Percentiles rank a stretch among this genome's conserved stretches.
These are phyloP conservation scores for Cremastinae sp. DNA, from an alignment of 2,888 invertebrate species.

Conservation along the genomic window DNA sequence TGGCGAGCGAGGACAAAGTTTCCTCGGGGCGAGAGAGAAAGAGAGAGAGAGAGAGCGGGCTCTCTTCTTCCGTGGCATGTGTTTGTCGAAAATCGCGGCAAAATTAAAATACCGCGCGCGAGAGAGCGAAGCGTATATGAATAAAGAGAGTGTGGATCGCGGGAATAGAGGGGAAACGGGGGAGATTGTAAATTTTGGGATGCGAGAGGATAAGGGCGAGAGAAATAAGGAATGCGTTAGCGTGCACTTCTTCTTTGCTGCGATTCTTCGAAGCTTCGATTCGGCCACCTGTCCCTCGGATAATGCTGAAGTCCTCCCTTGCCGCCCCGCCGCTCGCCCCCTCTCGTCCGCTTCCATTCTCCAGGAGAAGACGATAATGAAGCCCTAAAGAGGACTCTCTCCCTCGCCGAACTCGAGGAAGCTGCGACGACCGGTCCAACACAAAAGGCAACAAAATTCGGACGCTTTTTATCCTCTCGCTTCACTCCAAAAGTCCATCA, in stretches of 20 bases:
- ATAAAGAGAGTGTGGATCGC: neutral
- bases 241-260: slow-evolving; percentile 23
- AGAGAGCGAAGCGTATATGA: slow-evolving; percentile 7
- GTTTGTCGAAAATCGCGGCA: slow-evolving; percentile 43
- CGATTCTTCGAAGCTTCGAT: slow-evolving; percentile 39
- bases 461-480: no score
- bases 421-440: slow-evolving; percentile 31
- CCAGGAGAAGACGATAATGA: slow-evolving; percentile 49
- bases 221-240: slow-evolving; percentile 27
- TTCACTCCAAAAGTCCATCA: no score
- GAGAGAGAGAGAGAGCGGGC: neutral
- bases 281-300: slow-evolving; percentile 44
- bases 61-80: slow-evolving; percentile 42
- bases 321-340: slow-evolving; percentile 9
- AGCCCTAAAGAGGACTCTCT: slow-evolving; percentile 58
- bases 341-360: neutral
- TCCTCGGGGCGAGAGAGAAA: slow-evolving; percentile 24
- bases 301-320: slow-evolving; percentile 16
- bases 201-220: neutral
- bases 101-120: slow-evolving; percentile 44
- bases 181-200: no score
- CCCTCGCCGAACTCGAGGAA: neutral
- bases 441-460: slow-evolving; percentile 38
- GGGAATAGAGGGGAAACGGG: slow-evolving; percentile 4
- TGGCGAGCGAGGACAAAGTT: no score